Conservation (phyloP, 1,140 invertebrate species). For the Whitmania pigra region DNA sequence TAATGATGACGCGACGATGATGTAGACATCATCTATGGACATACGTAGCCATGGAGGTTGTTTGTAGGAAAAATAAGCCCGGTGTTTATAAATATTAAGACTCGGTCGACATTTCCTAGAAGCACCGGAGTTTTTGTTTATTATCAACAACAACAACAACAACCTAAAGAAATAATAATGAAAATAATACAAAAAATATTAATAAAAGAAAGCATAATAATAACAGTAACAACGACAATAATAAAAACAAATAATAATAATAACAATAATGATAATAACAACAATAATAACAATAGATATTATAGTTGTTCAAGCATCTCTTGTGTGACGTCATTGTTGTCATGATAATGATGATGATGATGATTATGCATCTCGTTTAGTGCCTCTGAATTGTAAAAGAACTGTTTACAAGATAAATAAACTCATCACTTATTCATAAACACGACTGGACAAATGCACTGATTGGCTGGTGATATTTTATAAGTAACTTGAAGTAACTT, state of each 20-base stretch:
- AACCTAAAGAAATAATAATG: background rate
- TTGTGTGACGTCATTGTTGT: background rate
- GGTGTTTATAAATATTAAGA: constrained; percentile 1
- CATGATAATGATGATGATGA: background rate
- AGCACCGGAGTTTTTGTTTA: background rate
- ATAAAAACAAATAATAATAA: background rate
- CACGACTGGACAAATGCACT: background rate
- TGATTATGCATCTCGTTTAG: background rate
- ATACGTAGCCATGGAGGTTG: background rate
- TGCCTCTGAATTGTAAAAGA: background rate
- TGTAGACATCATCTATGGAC: background rate
- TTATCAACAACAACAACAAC: background rate
- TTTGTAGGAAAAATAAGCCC: background rate
- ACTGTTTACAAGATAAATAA: background rate
- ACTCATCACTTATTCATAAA: background rate
- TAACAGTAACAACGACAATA: background rate
- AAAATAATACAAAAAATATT: background rate
- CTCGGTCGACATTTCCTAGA: background rate
- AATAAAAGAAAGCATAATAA: background rate
- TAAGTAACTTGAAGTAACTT: background rate
- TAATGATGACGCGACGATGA: background rate
- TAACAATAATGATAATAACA: background rate
- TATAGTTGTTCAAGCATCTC: background rate
- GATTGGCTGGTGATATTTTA: background rate
- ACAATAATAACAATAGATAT: background rate